Base-by-base conservation (phyloP, 2,113 vertebrate species). In the Megaceryle torquata region DNA sequence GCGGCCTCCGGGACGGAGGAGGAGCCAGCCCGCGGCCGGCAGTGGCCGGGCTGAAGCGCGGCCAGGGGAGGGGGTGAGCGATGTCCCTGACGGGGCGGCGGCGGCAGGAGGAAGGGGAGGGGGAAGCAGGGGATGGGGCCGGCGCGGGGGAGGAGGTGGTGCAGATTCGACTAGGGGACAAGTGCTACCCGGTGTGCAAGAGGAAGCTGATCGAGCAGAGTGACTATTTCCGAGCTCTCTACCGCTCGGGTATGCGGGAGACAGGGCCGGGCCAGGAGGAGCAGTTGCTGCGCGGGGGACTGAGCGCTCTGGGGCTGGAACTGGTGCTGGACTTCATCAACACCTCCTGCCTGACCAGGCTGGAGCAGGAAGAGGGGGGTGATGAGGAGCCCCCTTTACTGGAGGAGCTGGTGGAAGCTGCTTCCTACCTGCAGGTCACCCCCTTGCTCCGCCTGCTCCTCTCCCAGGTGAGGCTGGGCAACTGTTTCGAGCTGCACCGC, bases 161-260 rank as follows among this genome's bases (percentile, higher is more conserved):
- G 81, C 98, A 98, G 95, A 99, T 99, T 89, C 97, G 98, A 25
- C 97, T 99, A 97, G 99, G 99, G 85, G 98, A 98, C 95, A 98
- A 98, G 93, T 98, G 97, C 70, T 99, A 99, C 97, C 97, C 98
- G 81, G 99, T 99, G 95, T 98, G 98, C 95, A 99, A 99, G 93
- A 98, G 98, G 89, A 98, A 99, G 96, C 98, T 99, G 57, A 98
- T 99, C 46, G 99, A 99, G 95, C 99, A 99, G 95, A 99, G 99
- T 92, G 99, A 99, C 97, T 99, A 99, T 96, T 99, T 99, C 98
- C 98, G 98, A 50, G 99, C 99, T 0, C 98, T 99, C 22, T 99
- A 99, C 97, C 98, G 98, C 97, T 99, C 99, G 24, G 99, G 99
- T 31, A 99, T 99, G 99, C 97, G 98, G 82, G 99, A 99, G 96